Conservation (phyloP, 2,113 vertebrate species). For the Elgaria multicarinata region DNA sequence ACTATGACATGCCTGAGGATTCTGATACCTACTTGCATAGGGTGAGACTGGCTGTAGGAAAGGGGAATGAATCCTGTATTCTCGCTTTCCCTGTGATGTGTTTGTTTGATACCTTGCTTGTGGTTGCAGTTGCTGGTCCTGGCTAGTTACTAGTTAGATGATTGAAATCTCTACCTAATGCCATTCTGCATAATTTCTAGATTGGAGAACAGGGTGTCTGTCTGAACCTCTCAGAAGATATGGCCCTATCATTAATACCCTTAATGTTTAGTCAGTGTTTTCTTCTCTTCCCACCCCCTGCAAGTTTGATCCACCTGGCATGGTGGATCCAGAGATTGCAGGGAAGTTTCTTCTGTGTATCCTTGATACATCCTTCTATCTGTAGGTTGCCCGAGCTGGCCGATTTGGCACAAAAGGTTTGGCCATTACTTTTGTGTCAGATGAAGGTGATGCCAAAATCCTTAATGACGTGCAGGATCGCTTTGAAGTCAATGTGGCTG, state of each 20-base stretch:
- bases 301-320: neutral
- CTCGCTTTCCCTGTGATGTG: neutral
- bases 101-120: neutral
- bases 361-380: neutral
- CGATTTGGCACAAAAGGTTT: slow-evolving; percentile 87
- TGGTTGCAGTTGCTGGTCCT: neutral
- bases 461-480: slow-evolving; percentile 87
- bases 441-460: slow-evolving; percentile 84
- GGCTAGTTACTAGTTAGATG: neutral
- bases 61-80: neutral
- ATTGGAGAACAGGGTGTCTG: neutral
- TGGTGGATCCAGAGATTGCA: neutral
- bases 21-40: slow-evolving; percentile 85
- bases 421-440: slow-evolving; percentile 86
- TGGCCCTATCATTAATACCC: neutral
- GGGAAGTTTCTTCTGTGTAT: neutral
- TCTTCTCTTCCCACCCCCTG: too few relatives aligned
- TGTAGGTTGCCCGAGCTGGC: slow-evolving; percentile 85
- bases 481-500: slow-evolving; percentile 86
- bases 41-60: slow-evolving; percentile 47
- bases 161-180: neutral
- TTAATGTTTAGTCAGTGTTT: neutral
- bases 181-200: neutral
- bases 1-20: slow-evolving; percentile 88
- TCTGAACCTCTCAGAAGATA: neutral